Base-by-base conservation (phyloP, 2,888 invertebrate genomes). In the Pyrrhia umbra region DNA sequence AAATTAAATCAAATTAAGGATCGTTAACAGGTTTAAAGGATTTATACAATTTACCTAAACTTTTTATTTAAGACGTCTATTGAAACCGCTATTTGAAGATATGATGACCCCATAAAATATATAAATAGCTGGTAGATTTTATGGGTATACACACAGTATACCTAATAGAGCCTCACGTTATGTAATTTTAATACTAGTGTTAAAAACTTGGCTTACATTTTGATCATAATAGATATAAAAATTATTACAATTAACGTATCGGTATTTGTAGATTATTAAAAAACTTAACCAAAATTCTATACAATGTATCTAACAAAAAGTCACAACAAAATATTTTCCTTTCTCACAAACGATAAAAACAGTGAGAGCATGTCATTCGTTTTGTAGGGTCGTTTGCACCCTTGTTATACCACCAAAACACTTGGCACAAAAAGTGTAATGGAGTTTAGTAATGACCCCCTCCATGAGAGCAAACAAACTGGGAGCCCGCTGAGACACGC, bases 391-490 rank as follows among this genome's bases (percentile, higher is more conserved):
- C 91, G 93, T 94, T 94, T 88, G 90, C 94, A 94, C 94, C 94
- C 94, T 94, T 94, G 94, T 94, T 92, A 85, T 90, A 93, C 92
- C 91, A 89, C 89, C 92, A 92, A 92, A 94, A 94, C 94, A 94
- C 93, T 94, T 92, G 93, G 93, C 93, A 91, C 93, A 94, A 94
- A 94, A 94, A 94, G 91, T 92, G 93, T 94, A 93, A 94, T 94
- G 92, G 92, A 90, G 92, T 92, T 92, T 85, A 85, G 93, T 93
- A 94, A 94, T 94, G 92, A 94, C 93, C 93, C 93, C 93, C 92
- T 88, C 87, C 87, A 85, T 84, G 86, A 82, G 81, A 84, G 84
- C 84, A 85, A 90, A 91, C 85, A 87, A 89, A 89, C 90, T 88
- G 89, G 87, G 80, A 69, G 84, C 90, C 91, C 87, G 90, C 90